Evolutionary conservation across 2,113 vertebrate species (phyloP), one percentile per base, ranked within the genome.

Genomic region (Sigmodon hispidus): DNA sequence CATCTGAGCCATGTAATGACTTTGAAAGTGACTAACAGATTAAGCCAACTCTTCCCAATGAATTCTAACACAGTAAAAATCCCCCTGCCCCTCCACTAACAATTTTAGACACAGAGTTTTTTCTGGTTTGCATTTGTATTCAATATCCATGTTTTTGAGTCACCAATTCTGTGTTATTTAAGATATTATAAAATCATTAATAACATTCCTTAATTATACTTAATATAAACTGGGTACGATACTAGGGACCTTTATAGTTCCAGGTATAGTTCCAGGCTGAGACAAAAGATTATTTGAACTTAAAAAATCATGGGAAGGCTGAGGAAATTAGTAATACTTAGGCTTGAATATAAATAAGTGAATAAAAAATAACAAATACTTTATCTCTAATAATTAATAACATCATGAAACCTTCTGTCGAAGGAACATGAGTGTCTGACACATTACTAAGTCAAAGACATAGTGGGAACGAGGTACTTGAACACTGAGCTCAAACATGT

Each of bases 31-130:
- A 86, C n/a, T 77, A 73, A 55, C 26, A 43, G 22, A 22, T 63
- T 79, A 1, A 63, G 24, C 34, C 26, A 52, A 65, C 70, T 55
- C 89, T 90, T 79, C 57, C 36, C 50, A 86, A 24, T 31, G 59
- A 10, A 31, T n/a, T 92, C 70, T 17, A 63, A 75, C 0, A 80
- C 59, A 92, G 7, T 36, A 81, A 63, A 80, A 92, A 77, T 80
- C 7, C 80, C 31, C 57, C 86, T 79, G 76, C 70, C n/a, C 72
- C 45, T 89, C 22, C 34, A 36, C 22, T 90, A 11, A 67, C 52
- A 17, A 70, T 45, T 89, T 94, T 87, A 90, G 45, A 76, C 93
- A 59, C 48, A 87, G 55, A 76, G 69, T 2, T 84, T 88, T 80
- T 43, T 48, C 73, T 93, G 29, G 45, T 50, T 96, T 29, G 0